A percentile compares a stretch with the other conserved stretches of the same genome.
These are phyloP conservation scores for Tetraodon nigroviridis DNA, from an alignment of 2,113 vertebrate species.

Conservation along the genomic window DNA sequence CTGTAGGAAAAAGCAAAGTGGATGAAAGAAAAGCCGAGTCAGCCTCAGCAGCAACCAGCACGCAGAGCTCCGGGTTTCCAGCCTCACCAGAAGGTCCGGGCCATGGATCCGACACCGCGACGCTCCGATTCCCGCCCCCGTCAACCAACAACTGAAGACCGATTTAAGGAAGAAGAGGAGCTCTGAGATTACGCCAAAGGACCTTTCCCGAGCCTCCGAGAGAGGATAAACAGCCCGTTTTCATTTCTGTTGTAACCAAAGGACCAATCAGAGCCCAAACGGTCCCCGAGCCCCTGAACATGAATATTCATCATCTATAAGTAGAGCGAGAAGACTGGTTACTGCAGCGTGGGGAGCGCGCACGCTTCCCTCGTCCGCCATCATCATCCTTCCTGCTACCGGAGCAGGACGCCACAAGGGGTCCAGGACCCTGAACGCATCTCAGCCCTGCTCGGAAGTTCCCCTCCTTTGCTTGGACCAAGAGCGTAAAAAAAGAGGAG, in stretches of 20 bases:
- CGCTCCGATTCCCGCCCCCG: too few relatives aligned
- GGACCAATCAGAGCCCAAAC: slow-evolving; percentile 31
- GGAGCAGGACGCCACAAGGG: slow-evolving; percentile 21
- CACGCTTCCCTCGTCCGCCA: slow-evolving; percentile 15
- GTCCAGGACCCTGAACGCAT: neutral
- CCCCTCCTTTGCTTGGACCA: neutral
- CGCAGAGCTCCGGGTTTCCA: too few relatives aligned
- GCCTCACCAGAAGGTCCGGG: too few relatives aligned
- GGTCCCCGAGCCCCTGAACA: slow-evolving; percentile 25
- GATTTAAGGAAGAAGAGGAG: too few relatives aligned
- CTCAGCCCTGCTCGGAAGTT: neutral
- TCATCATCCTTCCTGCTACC: too few relatives aligned
- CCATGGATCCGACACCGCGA: too few relatives aligned
- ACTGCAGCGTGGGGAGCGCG: slow-evolving; percentile 4
- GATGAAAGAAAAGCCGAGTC: slow-evolving; percentile 30
- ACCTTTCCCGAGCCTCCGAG: slow-evolving; percentile 10
- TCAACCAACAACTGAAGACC: too few relatives aligned
- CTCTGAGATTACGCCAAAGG: too few relatives aligned
- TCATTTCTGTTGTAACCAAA: slow-evolving; percentile 30
- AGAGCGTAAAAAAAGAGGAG: neutral
- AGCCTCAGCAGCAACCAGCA: too few relatives aligned
- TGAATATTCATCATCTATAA: slow-evolving; percentile 48
- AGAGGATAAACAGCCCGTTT: slow-evolving; percentile 43
- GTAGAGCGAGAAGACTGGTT: slow-evolving; percentile 29
- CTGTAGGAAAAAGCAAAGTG: slow-evolving; percentile 8